phyloP scores from a whole-genome alignment of 2,888 invertebrate species.

The Drosophila sordidapex region DNA sequence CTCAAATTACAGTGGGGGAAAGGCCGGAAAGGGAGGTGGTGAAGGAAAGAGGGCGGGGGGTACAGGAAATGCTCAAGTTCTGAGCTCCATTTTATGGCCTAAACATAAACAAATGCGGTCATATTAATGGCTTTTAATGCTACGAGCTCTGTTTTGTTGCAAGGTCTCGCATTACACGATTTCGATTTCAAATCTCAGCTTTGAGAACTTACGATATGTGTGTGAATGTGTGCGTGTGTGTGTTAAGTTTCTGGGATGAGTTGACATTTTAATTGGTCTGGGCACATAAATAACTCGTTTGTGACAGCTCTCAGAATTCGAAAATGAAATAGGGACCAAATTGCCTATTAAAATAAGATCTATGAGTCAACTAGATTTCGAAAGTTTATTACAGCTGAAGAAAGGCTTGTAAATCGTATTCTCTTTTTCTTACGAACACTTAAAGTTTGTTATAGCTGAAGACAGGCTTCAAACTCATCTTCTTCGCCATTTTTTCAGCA shows the following conservation, averaged over 20 bases:
- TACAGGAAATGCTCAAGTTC: conserved; percentile 62
- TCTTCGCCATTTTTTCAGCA: neutral
- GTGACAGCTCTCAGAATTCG: conserved; percentile 46
- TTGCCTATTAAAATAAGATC: conserved; percentile 21
- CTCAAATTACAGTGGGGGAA: conserved; percentile 5
- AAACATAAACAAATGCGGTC: conserved; percentile 60
- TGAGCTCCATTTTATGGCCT: conserved; percentile 53
- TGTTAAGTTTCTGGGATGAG: conserved; percentile 31
- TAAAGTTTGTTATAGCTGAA: neutral
- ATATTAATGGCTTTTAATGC: conserved; percentile 56
- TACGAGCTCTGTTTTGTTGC: conserved; percentile 25
- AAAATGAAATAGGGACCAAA: conserved; percentile 19
- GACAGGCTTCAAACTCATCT: neutral
- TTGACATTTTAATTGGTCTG: conserved; percentile 66
- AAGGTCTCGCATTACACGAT: conserved; percentile 62
- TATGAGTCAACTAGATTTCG: conserved; percentile 1
- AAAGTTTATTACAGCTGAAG: neutral
- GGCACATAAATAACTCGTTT: conserved; percentile 54
- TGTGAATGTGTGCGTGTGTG: neutral
- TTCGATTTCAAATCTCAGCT: conserved; percentile 39
- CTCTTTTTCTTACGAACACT: neutral
- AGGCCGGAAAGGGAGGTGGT: neutral
- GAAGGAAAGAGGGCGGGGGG: neutral
- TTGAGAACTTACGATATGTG: conserved; percentile 16
- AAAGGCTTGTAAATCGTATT: neutral